Percentiles rank a stretch among this genome's conserved stretches.
Conservation (phyloP, 2,797 vertebrate genomes). For the Linurgus olivaceus region DNA sequence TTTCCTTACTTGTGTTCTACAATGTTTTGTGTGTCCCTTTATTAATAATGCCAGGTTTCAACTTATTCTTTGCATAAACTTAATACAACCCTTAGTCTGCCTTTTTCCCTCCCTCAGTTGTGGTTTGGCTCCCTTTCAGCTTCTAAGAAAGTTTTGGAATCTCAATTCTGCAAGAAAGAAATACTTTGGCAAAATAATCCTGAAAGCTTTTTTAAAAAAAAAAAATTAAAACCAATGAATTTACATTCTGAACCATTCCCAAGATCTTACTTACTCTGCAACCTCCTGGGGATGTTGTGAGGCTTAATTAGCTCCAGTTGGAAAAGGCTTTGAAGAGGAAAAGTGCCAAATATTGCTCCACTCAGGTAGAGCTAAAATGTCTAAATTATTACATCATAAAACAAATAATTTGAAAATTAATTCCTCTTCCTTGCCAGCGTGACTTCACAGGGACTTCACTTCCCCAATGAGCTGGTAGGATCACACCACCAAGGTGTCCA, state of each 20-base stretch:
- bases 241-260: constrained; percentile 43
- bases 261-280: constrained; percentile 35
- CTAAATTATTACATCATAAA: constrained; percentile 42
- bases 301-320: constrained; percentile 46
- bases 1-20: not conserved
- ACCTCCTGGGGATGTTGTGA: constrained; percentile 14
- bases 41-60: not conserved
- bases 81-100: not conserved
- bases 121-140: not conserved
- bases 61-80: not conserved
- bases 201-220: not conserved
- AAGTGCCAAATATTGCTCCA: not conserved
- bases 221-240: not conserved
- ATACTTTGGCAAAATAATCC: constrained; percentile 5
- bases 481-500: not conserved
- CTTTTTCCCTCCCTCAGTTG: not conserved
- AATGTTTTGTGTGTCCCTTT: not conserved
- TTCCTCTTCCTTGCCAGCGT: not conserved
- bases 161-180: not conserved
- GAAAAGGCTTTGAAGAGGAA: constrained; percentile 26
- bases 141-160: not conserved
- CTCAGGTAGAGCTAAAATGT: not conserved
- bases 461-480: not conserved
- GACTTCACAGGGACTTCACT: not conserved
- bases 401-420: constrained; percentile 12